Conservation (phyloP, 2,888 invertebrate species). For the Drosophila anomelani region DNA sequence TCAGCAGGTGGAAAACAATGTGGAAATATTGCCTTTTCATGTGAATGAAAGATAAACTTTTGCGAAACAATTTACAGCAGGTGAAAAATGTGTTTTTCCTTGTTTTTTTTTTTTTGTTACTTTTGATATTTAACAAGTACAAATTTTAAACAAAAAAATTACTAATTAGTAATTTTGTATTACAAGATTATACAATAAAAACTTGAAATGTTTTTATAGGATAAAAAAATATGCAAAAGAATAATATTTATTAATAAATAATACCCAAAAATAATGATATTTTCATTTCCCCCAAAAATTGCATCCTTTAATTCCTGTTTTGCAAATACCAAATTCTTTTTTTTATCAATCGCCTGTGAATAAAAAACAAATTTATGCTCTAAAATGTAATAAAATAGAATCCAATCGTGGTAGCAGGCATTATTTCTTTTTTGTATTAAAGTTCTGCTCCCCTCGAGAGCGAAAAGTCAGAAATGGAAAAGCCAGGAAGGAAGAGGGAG, state of each 20-base stretch:
- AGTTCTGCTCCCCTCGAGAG: slow-evolving; percentile 41
- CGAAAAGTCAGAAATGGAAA: slow-evolving; percentile 62
- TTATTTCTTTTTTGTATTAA: slow-evolving; percentile 19
- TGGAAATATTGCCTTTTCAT: slow-evolving; percentile 6
- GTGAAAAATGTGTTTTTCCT: not conserved
- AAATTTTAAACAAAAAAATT: not conserved
- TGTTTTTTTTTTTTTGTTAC: not conserved
- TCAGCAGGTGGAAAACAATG: slow-evolving; percentile 22
- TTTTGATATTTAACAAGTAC: not conserved
- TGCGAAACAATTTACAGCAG: not conserved
- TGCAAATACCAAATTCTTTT: not conserved
- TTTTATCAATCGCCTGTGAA: slow-evolving; percentile 1
- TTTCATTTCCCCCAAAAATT: not conserved
- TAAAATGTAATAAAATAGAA: slow-evolving; percentile 8
- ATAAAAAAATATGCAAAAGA: not conserved
- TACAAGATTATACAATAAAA: not conserved
- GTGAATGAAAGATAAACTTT: slow-evolving; percentile 5
- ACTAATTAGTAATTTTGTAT: not conserved
- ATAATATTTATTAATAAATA: not conserved
- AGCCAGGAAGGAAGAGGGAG: slow-evolving; percentile 4
- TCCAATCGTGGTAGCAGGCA: slow-evolving; percentile 7
- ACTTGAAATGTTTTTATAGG: not conserved
- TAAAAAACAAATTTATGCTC: slow-evolving; percentile 18
- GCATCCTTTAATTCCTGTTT: not conserved
- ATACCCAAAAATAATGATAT: not conserved